These are phyloP conservation scores for Timandra comae DNA, from an alignment of 2,888 invertebrate genomes.

Conservation along the genomic window DNA sequence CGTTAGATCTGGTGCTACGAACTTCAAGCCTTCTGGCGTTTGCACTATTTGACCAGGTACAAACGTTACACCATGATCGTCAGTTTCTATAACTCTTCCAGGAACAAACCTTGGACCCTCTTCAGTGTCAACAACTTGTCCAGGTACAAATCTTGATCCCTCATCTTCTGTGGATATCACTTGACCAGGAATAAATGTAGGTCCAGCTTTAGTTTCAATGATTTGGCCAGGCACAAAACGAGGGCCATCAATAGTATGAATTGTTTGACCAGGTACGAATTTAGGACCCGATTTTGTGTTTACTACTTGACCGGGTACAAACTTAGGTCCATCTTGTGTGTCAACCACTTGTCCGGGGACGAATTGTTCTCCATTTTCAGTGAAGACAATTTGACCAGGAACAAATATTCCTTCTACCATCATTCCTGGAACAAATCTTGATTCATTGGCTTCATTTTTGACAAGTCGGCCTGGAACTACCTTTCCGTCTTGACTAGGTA, in stretches of 20 bases:
- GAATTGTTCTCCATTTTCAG: conserved; percentile 82
- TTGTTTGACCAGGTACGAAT: conserved; percentile 83
- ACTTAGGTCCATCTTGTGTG: conserved; percentile 81
- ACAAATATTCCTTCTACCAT: conserved; percentile 81
- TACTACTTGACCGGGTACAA: conserved; percentile 87
- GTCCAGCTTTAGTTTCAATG: conserved; percentile 84
- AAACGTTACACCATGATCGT: conserved; percentile 83
- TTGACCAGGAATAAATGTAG: conserved; percentile 87
- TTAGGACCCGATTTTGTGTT: conserved; percentile 80
- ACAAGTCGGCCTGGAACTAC: conserved; percentile 80
- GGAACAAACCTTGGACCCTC: conserved; percentile 83
- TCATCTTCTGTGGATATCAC: conserved; percentile 81
- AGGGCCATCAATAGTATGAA: conserved; percentile 82
- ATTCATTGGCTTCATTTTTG: conserved; percentile 77
- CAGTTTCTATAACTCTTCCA: conserved; percentile 84
- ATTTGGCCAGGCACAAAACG: conserved; percentile 88
- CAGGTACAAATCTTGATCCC: conserved; percentile 78
- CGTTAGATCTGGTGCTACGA: conserved; percentile 81
- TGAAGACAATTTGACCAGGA: conserved; percentile 82
- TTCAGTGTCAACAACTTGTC: conserved; percentile 84
- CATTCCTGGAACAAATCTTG: conserved; percentile 82
- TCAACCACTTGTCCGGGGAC: conserved; percentile 85
- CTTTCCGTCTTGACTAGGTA: conserved; percentile 74
- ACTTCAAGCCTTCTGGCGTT: conserved; percentile 82
- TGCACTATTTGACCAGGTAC: conserved; percentile 87